A percentile compares a stretch with the other conserved stretches of the same genome.
phyloP scores from a whole-genome alignment of 2,888 invertebrate genomes.

The Synanthedon andrenaeformis region DNA sequence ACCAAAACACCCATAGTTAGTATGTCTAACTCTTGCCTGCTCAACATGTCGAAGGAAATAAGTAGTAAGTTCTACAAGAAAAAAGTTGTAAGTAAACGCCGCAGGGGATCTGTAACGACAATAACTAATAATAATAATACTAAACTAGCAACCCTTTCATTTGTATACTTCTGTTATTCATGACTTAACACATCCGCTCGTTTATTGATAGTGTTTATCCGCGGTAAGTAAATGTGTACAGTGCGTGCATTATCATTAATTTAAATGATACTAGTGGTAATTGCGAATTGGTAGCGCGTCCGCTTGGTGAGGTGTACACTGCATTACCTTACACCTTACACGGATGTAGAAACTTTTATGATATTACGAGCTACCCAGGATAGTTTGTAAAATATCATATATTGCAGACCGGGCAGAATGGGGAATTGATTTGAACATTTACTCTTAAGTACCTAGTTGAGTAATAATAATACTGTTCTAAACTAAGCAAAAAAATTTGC shows the following conservation, averaged over 20 bases:
- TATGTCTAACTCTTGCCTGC: no score
- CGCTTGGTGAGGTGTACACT: slow-evolving; percentile 2
- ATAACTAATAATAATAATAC: neutral
- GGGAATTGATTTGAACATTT: no score
- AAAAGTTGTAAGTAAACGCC: neutral
- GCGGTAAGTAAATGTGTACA: neutral
- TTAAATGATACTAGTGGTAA: neutral
- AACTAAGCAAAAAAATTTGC: no score
- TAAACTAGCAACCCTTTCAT: neutral
- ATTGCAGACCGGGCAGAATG: no score
- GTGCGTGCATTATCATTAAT: neutral
- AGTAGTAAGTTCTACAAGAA: no score
- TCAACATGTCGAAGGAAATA: no score
- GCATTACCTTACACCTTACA: neutral
- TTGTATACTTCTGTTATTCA: neutral
- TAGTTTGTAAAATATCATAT: no score
- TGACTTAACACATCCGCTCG: neutral
- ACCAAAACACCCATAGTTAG: no score
- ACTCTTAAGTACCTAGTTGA: no score
- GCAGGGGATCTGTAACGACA: neutral
- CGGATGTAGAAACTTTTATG: no score
- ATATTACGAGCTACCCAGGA: no score
- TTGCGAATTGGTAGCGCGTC: neutral
- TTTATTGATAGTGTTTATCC: neutral
- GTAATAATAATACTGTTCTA: no score